Evolutionary conservation across 2,888 invertebrate genomes (phyloP), one percentile per base, ranked within the genome.

Genomic region (Ormyrus nitidulus): DNA sequence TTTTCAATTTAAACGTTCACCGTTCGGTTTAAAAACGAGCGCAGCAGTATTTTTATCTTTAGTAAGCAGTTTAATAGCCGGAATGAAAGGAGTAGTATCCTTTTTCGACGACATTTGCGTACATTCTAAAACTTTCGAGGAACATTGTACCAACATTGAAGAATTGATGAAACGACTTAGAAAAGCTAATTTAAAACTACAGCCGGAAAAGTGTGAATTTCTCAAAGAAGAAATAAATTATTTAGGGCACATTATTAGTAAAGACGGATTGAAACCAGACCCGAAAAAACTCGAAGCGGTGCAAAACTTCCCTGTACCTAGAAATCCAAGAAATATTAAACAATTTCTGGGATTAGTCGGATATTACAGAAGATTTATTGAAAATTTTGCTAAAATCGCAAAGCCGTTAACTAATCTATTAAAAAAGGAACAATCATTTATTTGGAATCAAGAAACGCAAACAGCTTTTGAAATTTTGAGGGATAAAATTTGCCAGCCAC

Each of bases 321-420:
- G 0, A 19, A 19, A 19, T 19, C 19, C 19, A 19, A 19, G 19
- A 19, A 19, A 19, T 19, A 19, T 19, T 19, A 19, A 19, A 19
- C 0, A 19, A 19, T 19, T 19, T 19, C 19, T 19, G 0, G 19
- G 19, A 19, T 19, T 19, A 19, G 19, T 19, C 0, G 19, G 19
- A 0, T 19, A 19, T 19, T 19, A 19, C 19, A 19, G 19, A 19
- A 19, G 19, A 0, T 19, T 53, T 53, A 2, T 53, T 0, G 53
- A 53, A 2, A 53, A 53, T 53, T 82, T 82, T 66, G 78, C 81
- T 8, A 46, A 64, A 65, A 59, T 81, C 34, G 80, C 82, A 1
- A 79, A 82, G 73, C 83, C 81, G 0, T 62, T 83, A 2, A 79
- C 78, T 0, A 61, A 81, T 10, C 44, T 79, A 6, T 59, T 81